A percentile compares a stretch with the other conserved stretches of the same genome.
Conservation (phyloP, 2,113 vertebrate genomes). For the Elephas maximus region DNA sequence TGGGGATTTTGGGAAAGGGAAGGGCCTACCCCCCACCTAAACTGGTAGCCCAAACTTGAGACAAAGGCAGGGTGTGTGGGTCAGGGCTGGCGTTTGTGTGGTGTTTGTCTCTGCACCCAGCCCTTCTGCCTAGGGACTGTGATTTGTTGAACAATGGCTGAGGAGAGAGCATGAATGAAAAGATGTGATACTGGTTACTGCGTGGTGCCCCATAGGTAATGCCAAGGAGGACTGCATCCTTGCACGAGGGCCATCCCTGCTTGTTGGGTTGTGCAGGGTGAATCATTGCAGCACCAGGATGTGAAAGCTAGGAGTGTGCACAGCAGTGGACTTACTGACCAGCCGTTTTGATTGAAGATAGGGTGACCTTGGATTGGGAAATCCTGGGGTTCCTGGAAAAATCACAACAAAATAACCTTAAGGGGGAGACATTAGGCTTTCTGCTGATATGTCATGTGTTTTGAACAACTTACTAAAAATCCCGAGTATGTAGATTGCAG, state of each 20-base stretch:
- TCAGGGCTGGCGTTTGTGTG: neutral
- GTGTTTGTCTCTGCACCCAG: neutral
- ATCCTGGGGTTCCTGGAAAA: constrained; percentile 16
- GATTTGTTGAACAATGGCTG: neutral
- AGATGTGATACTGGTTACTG: neutral
- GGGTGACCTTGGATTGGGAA: neutral
- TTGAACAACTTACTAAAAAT: constrained; percentile 11
- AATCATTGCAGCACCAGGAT: neutral
- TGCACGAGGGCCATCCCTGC: neutral
- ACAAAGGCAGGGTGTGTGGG: neutral
- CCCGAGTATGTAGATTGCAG: neutral
- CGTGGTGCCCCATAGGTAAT: neutral
- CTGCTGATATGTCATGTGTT: neutral
- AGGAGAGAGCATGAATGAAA: neutral
- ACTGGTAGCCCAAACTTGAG: neutral
- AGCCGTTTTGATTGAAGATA: neutral
- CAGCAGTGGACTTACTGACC: neutral
- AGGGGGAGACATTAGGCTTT: constrained; percentile 11
- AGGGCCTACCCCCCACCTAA: neutral
- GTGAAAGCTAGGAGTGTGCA: neutral
- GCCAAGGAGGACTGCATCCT: neutral
- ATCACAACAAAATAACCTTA: neutral
- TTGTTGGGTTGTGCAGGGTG: neutral
- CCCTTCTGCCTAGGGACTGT: neutral
- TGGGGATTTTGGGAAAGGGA: neutral